Base-by-base conservation (phyloP, 1,140 invertebrate species). In the Plectus sambesii region DNA sequence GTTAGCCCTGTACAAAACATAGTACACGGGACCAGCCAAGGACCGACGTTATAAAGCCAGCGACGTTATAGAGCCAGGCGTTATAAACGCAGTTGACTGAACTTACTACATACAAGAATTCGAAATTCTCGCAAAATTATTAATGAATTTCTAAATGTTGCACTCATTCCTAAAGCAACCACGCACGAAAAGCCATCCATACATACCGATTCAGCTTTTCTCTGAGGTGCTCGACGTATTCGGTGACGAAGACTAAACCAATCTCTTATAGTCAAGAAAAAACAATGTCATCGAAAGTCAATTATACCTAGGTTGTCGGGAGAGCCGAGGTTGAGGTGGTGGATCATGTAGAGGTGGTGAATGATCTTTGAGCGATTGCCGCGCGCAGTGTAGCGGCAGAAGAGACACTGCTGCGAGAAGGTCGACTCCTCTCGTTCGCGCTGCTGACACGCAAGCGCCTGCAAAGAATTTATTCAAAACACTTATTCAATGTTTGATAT, bases 301-400 rank as follows among this genome's bases (percentile, higher is more conserved):
- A n/a, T n/a, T n/a, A n/a, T n/a, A n/a, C n/a, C n/a, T n/a, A 66
- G 47, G 36, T 69, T 67, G 40, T 67, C 64, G 2, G 64, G 64
- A 17, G 63, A 68, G 20, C 64, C 64, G 17, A 67, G 35, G 46
- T 67, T 67, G 27, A 67, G 48, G 41, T 66, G 64, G 49, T 69
- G 66, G 27, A 66, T 69, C 59, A 68, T 67, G 37, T 67, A 67
- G 5, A 67, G 49, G 49, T 67, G 64, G 44, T 67, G 64, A 26
- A 67, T 69, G 29, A 67, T 61, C 45, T 67, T 67, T 5, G 66
- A 57, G 15, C 64, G 58, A 50, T 67, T 67, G 6, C 64, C 64
- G 27, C 59, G 47, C 17, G 64, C 64, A 30, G 48, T 53, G 47
- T 67, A 67, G 6, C 64, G 60, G 42, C 64, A 69, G 47, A 67